These are phyloP conservation scores for Drosophila dunni DNA, from an alignment of 1,140 invertebrate species.

Conservation along the genomic window DNA sequence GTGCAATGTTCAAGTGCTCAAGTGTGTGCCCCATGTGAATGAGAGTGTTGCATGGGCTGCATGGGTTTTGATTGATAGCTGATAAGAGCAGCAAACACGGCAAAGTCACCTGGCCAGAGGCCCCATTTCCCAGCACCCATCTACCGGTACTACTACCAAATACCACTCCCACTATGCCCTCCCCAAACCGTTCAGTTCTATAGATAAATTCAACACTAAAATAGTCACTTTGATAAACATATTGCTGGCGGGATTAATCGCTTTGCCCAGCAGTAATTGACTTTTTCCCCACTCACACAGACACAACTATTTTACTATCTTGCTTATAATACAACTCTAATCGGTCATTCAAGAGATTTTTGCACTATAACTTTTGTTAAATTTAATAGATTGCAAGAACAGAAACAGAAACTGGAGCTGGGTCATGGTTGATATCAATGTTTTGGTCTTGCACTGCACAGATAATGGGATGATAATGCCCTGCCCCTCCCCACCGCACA, in stretches of 20 bases:
- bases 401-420: slow-evolving; percentile 34
- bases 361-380: slow-evolving; percentile 40
- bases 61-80: slow-evolving; percentile 62
- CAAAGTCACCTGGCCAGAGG: slow-evolving; percentile 27
- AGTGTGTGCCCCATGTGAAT: slow-evolving; percentile 46
- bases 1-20: slow-evolving; percentile 68
- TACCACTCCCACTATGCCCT: too few species aligned
- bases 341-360: slow-evolving; percentile 58
- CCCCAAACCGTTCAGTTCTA: not conserved
- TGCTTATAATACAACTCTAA: slow-evolving; percentile 36
- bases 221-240: slow-evolving; percentile 28
- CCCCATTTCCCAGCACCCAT: not conserved
- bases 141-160: not conserved
- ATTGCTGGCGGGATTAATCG: slow-evolving; percentile 10
- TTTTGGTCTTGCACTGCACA: slow-evolving; percentile 44
- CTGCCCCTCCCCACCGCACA: not conserved
- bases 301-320: slow-evolving; percentile 2
- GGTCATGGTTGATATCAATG: slow-evolving; percentile 69
- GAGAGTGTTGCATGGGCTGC: slow-evolving; percentile 34
- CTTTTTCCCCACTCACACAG: not conserved
- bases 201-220: slow-evolving; percentile 20
- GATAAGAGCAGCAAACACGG: slow-evolving; percentile 39
- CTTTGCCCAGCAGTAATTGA: not conserved
- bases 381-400: slow-evolving; percentile 20
- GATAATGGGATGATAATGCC: slow-evolving; percentile 72